Evolutionary conservation across 2,113 vertebrate species (phyloP), one percentile per base, ranked within the genome.

Genomic region (Furnarius figulus): DNA sequence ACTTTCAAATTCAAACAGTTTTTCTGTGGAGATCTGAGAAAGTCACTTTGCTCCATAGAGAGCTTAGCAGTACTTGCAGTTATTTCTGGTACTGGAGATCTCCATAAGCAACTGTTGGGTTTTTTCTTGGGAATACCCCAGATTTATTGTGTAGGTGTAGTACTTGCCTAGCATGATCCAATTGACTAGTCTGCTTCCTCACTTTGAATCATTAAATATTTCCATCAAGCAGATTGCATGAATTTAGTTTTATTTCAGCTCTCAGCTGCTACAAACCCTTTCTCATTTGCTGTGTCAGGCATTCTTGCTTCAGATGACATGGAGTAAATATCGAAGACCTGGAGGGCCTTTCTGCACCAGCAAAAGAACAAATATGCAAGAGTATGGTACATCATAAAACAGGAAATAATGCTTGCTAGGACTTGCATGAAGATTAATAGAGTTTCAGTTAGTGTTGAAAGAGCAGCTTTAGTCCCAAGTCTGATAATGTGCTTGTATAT

Each of bases 161-260:
- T 30, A 52, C 56, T 76, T 39, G 67, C 81, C 92, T 90, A 72
- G 68, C 21, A 93, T 75, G 65, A 93, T 84, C 65, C 56, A 42
- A 56, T 3, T 81, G 90, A 92, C 85, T 93, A 59, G 83, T 92
- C 95, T 86, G 53, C 73, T 95, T 97, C 95, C 96, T 96, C 83
- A 65, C 52, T 90, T 96, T 94, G 92, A 96, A 96, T 96, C 95
- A 96, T 71, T 71, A 90, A 39, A 21, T 68, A 59, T 85, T 96
- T 78, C 76, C 40, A 74, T 61, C 56, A 59, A 61, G 20, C 19
- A 90, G 13, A 30, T 84, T 84, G 75, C 56, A 83, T 0, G 0
- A n/a, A 75, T 89, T 76, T 68, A 14, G 66, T 63, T 90, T 91
- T 88, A 19, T 81, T 93, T 59, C 30, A 59, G 27, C 33, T 90